Evolutionary conservation across 2,888 invertebrate species (phyloP).

Genomic region (Carabus problematicus): DNA sequence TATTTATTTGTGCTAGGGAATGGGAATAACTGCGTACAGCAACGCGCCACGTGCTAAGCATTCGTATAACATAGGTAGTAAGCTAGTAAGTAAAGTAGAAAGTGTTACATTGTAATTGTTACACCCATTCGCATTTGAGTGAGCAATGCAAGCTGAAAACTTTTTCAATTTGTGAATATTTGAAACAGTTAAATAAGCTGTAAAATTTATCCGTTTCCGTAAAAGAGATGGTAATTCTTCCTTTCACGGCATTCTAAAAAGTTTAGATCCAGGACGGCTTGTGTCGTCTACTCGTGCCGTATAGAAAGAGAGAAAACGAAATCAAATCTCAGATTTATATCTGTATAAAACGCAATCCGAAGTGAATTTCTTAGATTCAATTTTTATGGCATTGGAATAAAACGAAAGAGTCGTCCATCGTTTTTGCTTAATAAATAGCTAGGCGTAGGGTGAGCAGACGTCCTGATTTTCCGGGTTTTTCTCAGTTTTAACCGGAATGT

Average conservation of each 20-base stretch:
- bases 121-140: slow-evolving; percentile 28
- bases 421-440: slow-evolving; percentile 28
- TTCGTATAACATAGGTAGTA: no score
- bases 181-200: slow-evolving; percentile 42
- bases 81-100: slow-evolving; percentile 1
- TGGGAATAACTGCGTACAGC: not conserved
- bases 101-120: slow-evolving; percentile 21
- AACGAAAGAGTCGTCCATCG: slow-evolving; percentile 8
- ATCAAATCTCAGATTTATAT: slow-evolving; percentile 38
- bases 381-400: slow-evolving; percentile 24
- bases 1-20: not conserved
- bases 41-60: not conserved
- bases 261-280: slow-evolving; percentile 30
- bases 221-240: slow-evolving; percentile 34
- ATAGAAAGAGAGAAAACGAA: slow-evolving; percentile 6
- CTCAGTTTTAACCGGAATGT: no score
- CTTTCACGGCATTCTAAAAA: slow-evolving; percentile 36
- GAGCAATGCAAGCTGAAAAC: slow-evolving; percentile 17
- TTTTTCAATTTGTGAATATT: slow-evolving; percentile 42
- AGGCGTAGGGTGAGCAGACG: no score
- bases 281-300: slow-evolving; percentile 7
- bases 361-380: slow-evolving; percentile 31
- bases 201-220: slow-evolving; percentile 39
- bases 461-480: no score
- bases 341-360: slow-evolving; percentile 35